Percentiles rank a stretch among this genome's conserved stretches.
Evolutionary conservation across 2,797 vertebrate genomes (phyloP).

Genomic region (Centropyge bicolor): DNA sequence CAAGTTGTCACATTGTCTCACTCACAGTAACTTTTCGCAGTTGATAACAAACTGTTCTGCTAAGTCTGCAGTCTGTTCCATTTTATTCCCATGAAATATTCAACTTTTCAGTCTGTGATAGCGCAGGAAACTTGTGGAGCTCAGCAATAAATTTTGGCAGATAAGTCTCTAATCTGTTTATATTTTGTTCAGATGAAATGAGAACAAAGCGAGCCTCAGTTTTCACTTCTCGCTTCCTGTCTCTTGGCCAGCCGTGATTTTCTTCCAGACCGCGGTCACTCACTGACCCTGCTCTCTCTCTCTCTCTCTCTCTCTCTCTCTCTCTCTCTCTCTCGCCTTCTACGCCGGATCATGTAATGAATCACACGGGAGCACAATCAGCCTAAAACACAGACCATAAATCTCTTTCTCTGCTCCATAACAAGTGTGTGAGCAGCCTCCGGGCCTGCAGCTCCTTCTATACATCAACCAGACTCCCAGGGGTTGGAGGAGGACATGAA

Average conservation of each 20-base stretch:
- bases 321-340: background rate
- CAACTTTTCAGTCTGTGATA: conserved; percentile 19
- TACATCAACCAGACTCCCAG: conserved; percentile 53
- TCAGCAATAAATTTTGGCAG: conserved; percentile 34
- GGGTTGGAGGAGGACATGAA: conserved; percentile 30
- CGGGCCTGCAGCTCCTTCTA: conserved; percentile 28
- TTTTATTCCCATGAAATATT: conserved; percentile 23
- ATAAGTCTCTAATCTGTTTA: conserved; percentile 26
- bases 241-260: conserved; percentile 9
- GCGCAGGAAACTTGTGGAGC: conserved; percentile 17
- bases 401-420: conserved; percentile 58
- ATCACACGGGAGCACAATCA: conserved; percentile 60
- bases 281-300: background rate
- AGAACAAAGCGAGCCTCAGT: conserved; percentile 39
- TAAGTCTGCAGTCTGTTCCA: conserved; percentile 40
- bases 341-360: conserved; percentile 40
- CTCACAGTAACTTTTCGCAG: conserved; percentile 1
- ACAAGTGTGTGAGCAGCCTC: conserved; percentile 45
- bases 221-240: conserved; percentile 37
- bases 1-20: background rate
- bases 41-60: conserved; percentile 27
- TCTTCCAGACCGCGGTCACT: conserved; percentile 32
- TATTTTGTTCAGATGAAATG: conserved; percentile 31
- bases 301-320: background rate
- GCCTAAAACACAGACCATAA: conserved; percentile 60